A percentile compares a stretch with the other conserved stretches of the same genome.
Conservation (phyloP, 2,113 vertebrate genomes). For the Riparia riparia region DNA sequence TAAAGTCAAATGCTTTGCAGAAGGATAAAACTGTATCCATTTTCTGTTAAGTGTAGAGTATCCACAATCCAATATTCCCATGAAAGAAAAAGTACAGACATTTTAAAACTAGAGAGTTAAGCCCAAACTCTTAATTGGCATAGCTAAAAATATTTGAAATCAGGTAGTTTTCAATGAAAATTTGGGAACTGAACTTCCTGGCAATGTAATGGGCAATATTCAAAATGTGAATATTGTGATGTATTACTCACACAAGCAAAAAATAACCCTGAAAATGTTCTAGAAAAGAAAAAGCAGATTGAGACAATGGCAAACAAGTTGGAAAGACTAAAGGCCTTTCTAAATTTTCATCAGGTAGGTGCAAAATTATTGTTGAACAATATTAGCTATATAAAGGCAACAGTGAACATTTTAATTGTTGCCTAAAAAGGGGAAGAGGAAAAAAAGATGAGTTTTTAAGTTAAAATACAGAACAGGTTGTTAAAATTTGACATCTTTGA, state of each 20-base stretch:
- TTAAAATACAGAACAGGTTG: background rate
- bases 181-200: background rate
- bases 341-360: background rate
- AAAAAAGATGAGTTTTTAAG: background rate
- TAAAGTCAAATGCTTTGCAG: background rate
- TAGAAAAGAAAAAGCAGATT: background rate
- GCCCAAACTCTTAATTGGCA: background rate
- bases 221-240: background rate
- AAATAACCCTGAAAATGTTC: background rate
- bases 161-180: background rate
- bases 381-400: background rate
- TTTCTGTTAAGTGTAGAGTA: background rate
- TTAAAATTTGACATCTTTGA: background rate
- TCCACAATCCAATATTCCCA: background rate
- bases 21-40: background rate
- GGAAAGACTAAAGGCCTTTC: background rate
- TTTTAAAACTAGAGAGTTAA: background rate
- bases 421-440: rapidly evolving
- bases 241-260: background rate
- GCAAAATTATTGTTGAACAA: background rate
- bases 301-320: background rate
- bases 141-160: background rate
- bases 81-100: background rate
- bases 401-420: background rate
- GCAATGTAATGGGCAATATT: background rate